Conservation (phyloP, 2,888 invertebrate genomes). For the Ellobium chinense region DNA sequence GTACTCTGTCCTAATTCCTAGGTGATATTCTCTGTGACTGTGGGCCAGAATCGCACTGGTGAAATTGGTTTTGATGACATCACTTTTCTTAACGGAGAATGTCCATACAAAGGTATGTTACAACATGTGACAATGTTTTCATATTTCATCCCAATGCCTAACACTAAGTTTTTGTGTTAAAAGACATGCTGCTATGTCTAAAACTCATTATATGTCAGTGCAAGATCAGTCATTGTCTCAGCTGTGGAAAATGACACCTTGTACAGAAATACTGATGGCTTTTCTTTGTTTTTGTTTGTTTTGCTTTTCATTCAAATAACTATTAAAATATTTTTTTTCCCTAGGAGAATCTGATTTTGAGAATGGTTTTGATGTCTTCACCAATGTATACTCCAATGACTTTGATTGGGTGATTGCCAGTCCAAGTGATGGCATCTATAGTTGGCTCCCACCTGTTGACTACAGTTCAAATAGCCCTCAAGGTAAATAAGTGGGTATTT, state of each 20-base stretch:
- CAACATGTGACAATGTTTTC: background rate
- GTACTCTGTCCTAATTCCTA: no score
- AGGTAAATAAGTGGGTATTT: conserved; percentile 1
- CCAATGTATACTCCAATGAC: conserved; percentile 28
- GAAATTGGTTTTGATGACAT: conserved; percentile 23
- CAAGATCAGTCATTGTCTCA: background rate
- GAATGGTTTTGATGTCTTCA: conserved; percentile 19
- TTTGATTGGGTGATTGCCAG: conserved; percentile 33
- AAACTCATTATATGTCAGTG: background rate
- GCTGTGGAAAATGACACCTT: background rate
- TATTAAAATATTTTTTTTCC: background rate
- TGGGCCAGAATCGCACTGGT: conserved; percentile 8
- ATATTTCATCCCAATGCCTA: no score
- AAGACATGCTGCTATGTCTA: background rate
- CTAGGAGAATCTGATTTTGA: conserved; percentile 23
- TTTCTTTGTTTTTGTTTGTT: background rate
- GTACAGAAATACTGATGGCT: background rate
- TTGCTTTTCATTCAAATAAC: no score
- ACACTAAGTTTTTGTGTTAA: background rate
- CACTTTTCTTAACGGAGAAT: conserved; percentile 7
- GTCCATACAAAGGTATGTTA: background rate
- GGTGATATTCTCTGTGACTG: conserved; percentile 11
- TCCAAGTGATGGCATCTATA: conserved; percentile 1
- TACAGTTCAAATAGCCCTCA: background rate
- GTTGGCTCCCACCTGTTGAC: background rate